phyloP scores from a whole-genome alignment of 2,113 vertebrate species.

The Rhea pennata region DNA sequence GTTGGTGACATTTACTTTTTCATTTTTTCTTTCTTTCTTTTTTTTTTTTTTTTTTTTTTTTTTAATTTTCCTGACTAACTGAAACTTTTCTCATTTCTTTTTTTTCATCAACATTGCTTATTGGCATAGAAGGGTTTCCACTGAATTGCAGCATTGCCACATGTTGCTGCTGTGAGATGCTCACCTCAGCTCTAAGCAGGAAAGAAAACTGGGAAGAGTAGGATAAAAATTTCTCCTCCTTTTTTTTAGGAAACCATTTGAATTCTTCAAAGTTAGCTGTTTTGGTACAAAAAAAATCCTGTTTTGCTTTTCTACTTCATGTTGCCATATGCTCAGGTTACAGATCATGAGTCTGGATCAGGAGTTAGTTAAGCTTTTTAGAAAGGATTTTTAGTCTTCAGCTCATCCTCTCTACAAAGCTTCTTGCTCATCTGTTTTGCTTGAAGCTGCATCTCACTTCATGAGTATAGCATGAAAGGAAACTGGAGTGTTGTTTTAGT shows the following conservation, averaged over 20 bases:
- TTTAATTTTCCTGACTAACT: neutral
- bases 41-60: neutral
- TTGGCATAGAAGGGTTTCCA: neutral
- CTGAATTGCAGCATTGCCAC: neutral
- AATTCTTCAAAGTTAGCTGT: neutral
- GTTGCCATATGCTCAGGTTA: neutral
- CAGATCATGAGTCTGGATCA: neutral
- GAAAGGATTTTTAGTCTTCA: neutral
- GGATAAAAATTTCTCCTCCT: neutral
- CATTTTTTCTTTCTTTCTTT: neutral
- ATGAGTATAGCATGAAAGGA: neutral
- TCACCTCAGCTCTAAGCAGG: neutral
- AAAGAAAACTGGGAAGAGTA: neutral
- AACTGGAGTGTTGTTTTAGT: neutral
- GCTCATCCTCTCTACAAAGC: neutral
- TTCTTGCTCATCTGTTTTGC: neutral
- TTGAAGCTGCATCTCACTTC: neutral
- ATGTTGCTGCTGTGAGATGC: neutral
- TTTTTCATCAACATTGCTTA: neutral
- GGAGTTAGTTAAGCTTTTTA: neutral
- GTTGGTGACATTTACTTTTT: neutral
- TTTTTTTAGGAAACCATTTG: neutral
- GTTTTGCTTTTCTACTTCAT: neutral
- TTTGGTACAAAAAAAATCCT: neutral
- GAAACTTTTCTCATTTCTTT: neutral